These are phyloP conservation scores for Cerastis rubricosa DNA, from an alignment of 2,888 invertebrate genomes.

Conservation along the genomic window DNA sequence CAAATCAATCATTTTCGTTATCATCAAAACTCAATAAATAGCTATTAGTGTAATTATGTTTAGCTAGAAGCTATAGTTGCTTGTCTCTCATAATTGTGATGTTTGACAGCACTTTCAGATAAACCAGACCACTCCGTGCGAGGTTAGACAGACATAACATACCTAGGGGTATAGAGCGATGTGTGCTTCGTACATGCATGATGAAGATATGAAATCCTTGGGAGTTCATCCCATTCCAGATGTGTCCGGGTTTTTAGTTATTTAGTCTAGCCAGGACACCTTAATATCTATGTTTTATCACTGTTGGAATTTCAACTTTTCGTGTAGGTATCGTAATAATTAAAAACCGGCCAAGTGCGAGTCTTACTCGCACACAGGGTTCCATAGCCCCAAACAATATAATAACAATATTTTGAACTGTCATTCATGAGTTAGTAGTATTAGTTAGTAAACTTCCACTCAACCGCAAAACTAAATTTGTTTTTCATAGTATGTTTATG, in stretches of 20 bases:
- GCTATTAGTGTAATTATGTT: conserved; percentile 14
- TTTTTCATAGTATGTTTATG: no score
- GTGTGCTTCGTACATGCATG: neutral
- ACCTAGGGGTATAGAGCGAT: neutral
- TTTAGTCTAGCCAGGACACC: neutral
- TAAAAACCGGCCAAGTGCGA: no score
- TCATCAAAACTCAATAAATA: conserved; percentile 1
- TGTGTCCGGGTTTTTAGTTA: neutral
- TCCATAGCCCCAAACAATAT: no score
- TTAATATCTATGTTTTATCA: neutral
- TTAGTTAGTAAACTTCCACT: no score
- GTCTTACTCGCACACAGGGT: no score
- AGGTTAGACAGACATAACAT: neutral
- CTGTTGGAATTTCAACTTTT: neutral
- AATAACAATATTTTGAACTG: no score
- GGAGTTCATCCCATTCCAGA: neutral
- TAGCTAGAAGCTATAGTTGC: no score
- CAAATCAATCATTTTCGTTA: neutral
- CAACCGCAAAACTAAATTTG: no score
- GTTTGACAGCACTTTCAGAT: conserved; percentile 20
- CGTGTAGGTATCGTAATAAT: no score
- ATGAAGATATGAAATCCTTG: neutral
- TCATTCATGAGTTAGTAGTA: no score
- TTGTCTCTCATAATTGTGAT: no score
- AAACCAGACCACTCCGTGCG: conserved; percentile 4